Conservation (phyloP, 2,113 vertebrate species). For the Oreochromis tanganicae region DNA sequence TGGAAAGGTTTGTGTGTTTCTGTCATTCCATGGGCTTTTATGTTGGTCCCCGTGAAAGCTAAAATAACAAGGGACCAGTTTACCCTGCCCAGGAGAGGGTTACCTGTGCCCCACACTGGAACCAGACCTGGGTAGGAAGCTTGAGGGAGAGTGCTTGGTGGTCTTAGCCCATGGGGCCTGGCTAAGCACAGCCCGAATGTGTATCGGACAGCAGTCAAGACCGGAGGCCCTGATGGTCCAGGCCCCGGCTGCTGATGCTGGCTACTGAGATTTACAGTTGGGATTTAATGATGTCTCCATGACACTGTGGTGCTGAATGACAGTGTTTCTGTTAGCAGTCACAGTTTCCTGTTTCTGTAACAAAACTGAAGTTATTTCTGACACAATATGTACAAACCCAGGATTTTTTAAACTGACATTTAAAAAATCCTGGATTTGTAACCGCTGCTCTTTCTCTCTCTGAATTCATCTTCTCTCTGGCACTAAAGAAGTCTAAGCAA, state of each 20-base stretch:
- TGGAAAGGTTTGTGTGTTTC: neutral
- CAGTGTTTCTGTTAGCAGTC: neutral
- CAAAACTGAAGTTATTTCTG: neutral
- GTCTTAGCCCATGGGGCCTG: neutral
- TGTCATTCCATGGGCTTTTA: neutral
- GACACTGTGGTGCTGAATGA: neutral
- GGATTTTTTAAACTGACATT: neutral
- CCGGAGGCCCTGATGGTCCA: neutral
- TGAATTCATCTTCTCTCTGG: neutral
- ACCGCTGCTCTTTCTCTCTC: neutral
- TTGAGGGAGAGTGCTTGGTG: neutral
- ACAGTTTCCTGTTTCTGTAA: neutral
- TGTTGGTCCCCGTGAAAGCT: neutral
- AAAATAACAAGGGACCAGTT: neutral
- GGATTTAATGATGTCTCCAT: neutral
- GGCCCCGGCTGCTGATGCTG: neutral
- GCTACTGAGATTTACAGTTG: fast-evolving
- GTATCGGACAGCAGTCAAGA: neutral
- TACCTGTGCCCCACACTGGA: neutral
- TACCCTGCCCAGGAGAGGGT: neutral
- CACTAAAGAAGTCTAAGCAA: neutral
- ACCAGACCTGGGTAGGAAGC: neutral
- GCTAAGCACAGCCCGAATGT: neutral
- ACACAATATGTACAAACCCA: neutral
- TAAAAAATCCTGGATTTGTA: neutral